Evolutionary conservation across 2,888 invertebrate species (phyloP).

Genomic region (Eulithis testata): DNA sequence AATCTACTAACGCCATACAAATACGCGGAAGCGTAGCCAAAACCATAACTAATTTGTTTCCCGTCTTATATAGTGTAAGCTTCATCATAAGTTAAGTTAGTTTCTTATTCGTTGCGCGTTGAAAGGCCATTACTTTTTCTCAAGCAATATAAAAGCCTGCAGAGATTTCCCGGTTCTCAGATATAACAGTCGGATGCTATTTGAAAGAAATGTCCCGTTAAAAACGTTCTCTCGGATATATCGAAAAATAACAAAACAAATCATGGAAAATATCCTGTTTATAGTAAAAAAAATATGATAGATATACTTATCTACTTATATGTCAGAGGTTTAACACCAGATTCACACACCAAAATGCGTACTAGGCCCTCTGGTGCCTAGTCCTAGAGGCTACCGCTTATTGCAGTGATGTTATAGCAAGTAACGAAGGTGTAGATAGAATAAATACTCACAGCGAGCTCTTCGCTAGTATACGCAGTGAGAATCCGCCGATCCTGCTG

Average conservation of each 20-base stretch:
- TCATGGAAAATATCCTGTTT: no score
- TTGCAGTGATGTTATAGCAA: no score
- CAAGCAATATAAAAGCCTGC: slow-evolving; percentile 8
- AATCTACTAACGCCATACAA: slow-evolving; percentile 9
- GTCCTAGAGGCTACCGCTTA: no score
- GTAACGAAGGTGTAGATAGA: no score
- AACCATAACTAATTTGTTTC: slow-evolving; percentile 14
- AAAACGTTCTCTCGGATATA: background rate
- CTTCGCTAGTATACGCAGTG: slow-evolving; percentile 91
- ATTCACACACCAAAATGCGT: no score
- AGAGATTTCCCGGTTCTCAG: slow-evolving; percentile 14
- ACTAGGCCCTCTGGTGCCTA: no score
- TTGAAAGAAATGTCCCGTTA: slow-evolving; percentile 5
- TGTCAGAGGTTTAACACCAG: no score
- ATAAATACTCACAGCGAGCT: slow-evolving; percentile 88
- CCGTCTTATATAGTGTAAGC: slow-evolving; percentile 3
- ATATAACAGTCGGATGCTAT: slow-evolving; percentile 14
- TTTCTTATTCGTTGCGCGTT: slow-evolving; percentile 11
- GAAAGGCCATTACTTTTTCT: slow-evolving; percentile 13
- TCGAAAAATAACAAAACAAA: no score
- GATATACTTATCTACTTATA: no score
- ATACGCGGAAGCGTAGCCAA: slow-evolving; percentile 16
- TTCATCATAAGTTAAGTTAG: background rate
- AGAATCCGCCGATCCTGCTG: slow-evolving; percentile 90
- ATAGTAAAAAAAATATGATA: no score